These are phyloP conservation scores for Netelia fuscicornis DNA, from an alignment of 2,888 invertebrate genomes.

Conservation along the genomic window DNA sequence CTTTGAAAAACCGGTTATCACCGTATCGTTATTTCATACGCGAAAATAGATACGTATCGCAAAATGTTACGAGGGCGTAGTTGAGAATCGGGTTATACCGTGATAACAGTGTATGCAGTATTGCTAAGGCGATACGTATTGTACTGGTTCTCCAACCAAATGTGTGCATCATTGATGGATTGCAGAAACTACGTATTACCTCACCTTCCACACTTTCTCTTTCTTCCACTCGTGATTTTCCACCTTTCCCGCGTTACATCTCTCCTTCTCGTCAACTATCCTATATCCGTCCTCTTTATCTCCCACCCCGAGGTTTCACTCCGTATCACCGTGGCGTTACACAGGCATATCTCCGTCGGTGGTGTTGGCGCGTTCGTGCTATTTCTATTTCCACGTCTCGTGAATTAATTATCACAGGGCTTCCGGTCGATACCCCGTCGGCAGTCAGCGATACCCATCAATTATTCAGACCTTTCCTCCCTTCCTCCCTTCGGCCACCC, in stretches of 20 bases:
- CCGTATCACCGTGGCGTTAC: conserved; percentile 11
- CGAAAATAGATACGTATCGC: neutral
- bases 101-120: conserved; percentile 23
- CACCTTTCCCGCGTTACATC: conserved; percentile 19
- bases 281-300: conserved; percentile 34
- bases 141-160: conserved; percentile 37
- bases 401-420: conserved; percentile 81
- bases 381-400: conserved; percentile 80
- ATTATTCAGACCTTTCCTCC: conserved; percentile 75
- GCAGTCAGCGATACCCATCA: conserved; percentile 76
- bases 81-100: neutral
- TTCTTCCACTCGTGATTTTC: conserved; percentile 34
- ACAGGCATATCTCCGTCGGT: conserved; percentile 24
- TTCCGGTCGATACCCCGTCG: conserved; percentile 78
- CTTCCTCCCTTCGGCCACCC: conserved; percentile 1
- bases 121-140: conserved; percentile 19
- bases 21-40: neutral
- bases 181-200: conserved; percentile 49
- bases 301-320: conserved; percentile 32
- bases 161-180: conserved; percentile 63
- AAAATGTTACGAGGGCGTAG: neutral
- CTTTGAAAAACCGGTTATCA: neutral
- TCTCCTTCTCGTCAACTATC: conserved; percentile 23
- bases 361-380: conserved; percentile 68
- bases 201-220: neutral